A percentile compares a stretch with the other conserved stretches of the same genome.
phyloP scores from a whole-genome alignment of 2,797 vertebrate genomes.

The Anguilla obscura region DNA sequence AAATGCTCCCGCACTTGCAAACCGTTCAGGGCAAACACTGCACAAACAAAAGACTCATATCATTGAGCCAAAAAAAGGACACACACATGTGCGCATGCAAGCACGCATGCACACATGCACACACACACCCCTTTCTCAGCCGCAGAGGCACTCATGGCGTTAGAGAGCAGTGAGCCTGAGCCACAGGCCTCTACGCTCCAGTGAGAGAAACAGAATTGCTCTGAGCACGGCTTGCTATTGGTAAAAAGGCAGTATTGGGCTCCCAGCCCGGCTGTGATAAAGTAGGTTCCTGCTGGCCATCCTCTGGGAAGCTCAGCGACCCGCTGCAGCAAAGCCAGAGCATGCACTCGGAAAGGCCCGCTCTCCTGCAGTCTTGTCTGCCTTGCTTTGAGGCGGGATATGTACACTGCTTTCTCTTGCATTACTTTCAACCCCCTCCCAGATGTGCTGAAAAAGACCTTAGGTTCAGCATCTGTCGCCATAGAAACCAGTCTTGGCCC shows the following conservation, averaged over 20 bases:
- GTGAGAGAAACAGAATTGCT: conserved; percentile 41
- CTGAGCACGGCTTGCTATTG: background rate
- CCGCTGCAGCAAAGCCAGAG: background rate
- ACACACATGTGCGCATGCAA: background rate
- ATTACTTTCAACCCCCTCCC: background rate
- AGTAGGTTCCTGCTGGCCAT: background rate
- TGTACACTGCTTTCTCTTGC: background rate
- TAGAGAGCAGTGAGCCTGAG: background rate
- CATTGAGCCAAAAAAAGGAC: background rate
- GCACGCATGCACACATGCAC: background rate
- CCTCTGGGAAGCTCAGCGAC: background rate
- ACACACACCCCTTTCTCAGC: background rate
- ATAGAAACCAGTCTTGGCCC: conserved; percentile 71
- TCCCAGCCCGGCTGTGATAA: background rate
- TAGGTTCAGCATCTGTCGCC: conserved; percentile 56
- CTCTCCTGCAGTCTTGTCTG: background rate
- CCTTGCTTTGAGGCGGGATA: background rate
- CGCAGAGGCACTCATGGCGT: too few species aligned
- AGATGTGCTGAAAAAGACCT: background rate
- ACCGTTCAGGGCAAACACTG: too few species aligned
- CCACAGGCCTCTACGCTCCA: background rate
- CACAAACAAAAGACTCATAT: too few species aligned
- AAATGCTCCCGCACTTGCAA: background rate
- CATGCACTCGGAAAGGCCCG: background rate
- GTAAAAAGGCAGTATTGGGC: background rate